A percentile compares a stretch with the other conserved stretches of the same genome.
These are phyloP conservation scores for Centropristis striata DNA, from an alignment of 2,113 vertebrate species.

Conservation along the genomic window DNA sequence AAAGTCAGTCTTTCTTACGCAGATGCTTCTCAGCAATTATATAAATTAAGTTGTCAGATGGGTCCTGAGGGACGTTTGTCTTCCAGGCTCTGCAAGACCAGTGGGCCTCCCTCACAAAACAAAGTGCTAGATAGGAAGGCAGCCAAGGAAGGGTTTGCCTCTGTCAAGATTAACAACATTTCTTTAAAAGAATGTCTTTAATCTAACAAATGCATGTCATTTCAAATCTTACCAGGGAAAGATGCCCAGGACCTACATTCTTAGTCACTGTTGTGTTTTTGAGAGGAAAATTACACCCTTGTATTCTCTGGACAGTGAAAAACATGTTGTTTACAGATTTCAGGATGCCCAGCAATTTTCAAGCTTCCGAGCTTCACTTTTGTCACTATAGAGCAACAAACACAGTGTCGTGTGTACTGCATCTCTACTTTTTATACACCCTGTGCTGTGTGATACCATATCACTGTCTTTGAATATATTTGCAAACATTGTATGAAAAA, in stretches of 20 bases:
- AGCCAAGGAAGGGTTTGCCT: slow-evolving; percentile 25
- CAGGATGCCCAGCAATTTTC: slow-evolving; percentile 23
- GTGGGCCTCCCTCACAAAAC: slow-evolving; percentile 48
- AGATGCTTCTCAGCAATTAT: slow-evolving; percentile 81
- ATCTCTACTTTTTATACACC: background rate
- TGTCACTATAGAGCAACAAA: slow-evolving; percentile 2
- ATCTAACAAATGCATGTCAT: slow-evolving; percentile 66
- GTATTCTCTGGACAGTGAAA: slow-evolving; percentile 26
- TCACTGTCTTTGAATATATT: slow-evolving; percentile 29
- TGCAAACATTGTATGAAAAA: slow-evolving; percentile 12
- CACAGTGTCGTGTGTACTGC: background rate
- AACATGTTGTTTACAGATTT: slow-evolving; percentile 48
- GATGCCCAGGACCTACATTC: slow-evolving; percentile 21
- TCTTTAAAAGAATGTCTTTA: slow-evolving; percentile 59
- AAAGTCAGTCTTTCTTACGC: slow-evolving; percentile 73
- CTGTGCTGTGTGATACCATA: slow-evolving; percentile 14
- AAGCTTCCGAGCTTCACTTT: slow-evolving; percentile 1
- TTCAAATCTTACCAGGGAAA: slow-evolving; percentile 40
- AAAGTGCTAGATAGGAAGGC: slow-evolving; percentile 36
- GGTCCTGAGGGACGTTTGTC: slow-evolving; percentile 73
- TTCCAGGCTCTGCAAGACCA: slow-evolving; percentile 66
- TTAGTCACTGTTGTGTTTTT: slow-evolving; percentile 51
- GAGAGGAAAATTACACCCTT: slow-evolving; percentile 36
- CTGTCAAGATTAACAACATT: slow-evolving; percentile 56
- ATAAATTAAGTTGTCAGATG: slow-evolving; percentile 85